Evolutionary conservation across 2,113 vertebrate genomes (phyloP), one percentile per base, ranked within the genome.

Genomic region (Macrotus californicus): DNA sequence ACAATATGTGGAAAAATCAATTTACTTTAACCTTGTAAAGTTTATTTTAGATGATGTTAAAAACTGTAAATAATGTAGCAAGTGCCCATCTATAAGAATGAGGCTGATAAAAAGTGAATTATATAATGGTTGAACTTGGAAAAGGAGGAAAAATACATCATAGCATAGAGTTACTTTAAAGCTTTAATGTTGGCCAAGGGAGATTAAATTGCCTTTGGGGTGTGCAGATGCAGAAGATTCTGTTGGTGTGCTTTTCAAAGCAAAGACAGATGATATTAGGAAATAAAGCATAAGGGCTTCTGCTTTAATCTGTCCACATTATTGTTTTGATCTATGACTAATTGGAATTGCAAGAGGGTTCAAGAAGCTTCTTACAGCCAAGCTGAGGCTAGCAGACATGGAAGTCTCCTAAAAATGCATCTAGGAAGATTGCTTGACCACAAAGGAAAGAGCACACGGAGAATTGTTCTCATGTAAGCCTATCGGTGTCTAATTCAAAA

Each of bases 241-340:
- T 46, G 26, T 59, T 97, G 95, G 93, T 97, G 90, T 96, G 93
- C 81, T 88, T 97, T 97, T 97, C 96, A 97, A 97, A 98, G 94
- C 94, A 94, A 89, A 97, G 97, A 97, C 94, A 96, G 97, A 97
- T 80, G 96, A 96, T 97, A 95, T 96, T 96, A 96, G 91, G 96
- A 97, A 97, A 97, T 95, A 89, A 96, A 94, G 92, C 75, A 96
- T 94, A 87, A 97, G 90, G 93, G 96, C 69, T 91, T 89, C 50
- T 96, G 93, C 96, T 97, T 95, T 97, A 94, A 21, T 91, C 95
- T 96, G 67, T 96, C 93, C 94, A 67, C 95, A 93, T 95, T 96
- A 95, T 96, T 94, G 80, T 96, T 96, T 97, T 97, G 96, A 95
- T 97, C 96, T 97, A 91, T 97, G 93, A 97, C 97, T 98, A 96